Base-by-base conservation (phyloP, 2,888 invertebrate genomes). In the Odontocerum albicorne region DNA sequence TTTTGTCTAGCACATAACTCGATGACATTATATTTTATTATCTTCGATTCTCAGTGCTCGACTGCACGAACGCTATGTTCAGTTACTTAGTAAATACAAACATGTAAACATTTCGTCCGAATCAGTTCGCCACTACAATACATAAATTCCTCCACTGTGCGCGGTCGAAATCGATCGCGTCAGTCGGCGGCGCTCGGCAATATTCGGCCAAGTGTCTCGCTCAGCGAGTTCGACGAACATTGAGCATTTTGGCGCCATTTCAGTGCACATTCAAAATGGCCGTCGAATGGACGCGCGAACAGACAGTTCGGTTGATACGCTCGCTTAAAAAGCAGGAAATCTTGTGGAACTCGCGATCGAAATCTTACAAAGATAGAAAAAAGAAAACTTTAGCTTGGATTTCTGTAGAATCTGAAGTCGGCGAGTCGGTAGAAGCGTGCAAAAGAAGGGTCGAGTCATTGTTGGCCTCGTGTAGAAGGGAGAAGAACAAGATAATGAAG, bases 341-440 rank as follows among this genome's bases (percentile, higher is more conserved):
- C 2, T 35, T 61, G 10, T 61, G 59, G 59, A 59, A 61, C 49
- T 50, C 57, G 7, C 31, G 50, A 13, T 57, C 56, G 10, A 59
- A 56, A 31, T 45, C 38, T 2, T 61, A 57, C 52, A 32, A 51
- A n/a, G 57, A 57, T 35, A 39, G 56, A 21, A 49, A 45, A 36
- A 57, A 55, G 56, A 61, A 61, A 20, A 52, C 54, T 2, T 40
- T 49, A 4, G 59, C 61, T 31, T 61, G 61, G 61, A 32, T 27
- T 20, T 40, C 16, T 31, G 39, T 61, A 20, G 59, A 52, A 36
- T 32, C 39, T 6, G 57, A 59, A 31, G 46, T 55, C 12, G 59
- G 59, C 4, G 32, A 65, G 62, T 66, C 47, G 8, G 35, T 58
- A 4, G 54, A 57, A 15, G 19, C 49, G 10, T 60, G 60, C 46